Conservation (phyloP, 2,888 invertebrate species). For the Sesamia inferens region DNA sequence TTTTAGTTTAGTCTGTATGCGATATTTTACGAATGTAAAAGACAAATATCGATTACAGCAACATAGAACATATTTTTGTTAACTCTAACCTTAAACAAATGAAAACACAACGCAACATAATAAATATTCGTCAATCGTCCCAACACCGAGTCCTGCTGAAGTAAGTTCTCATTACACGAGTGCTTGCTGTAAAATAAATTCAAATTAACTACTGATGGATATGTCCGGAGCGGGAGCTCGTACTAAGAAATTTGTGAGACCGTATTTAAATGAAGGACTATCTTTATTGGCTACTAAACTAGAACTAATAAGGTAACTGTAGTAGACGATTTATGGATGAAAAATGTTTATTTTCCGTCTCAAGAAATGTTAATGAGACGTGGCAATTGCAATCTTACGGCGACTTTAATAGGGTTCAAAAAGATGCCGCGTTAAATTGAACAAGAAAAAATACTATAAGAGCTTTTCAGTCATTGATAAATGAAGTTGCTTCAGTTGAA, state of each 20-base stretch:
- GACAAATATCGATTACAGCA: not conserved
- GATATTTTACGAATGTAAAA: not conserved
- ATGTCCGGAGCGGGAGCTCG: conserved; percentile 64
- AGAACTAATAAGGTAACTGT: conserved; percentile 42
- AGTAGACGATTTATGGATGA: conserved; percentile 14
- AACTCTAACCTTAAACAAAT: conserved; percentile 27
- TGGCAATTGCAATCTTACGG: not conserved
- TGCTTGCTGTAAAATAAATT: conserved; percentile 80
- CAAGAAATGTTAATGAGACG: not conserved
- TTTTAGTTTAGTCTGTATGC: no score
- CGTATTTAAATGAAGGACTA: conserved; percentile 59
- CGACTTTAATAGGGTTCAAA: not conserved
- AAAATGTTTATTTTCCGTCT: conserved; percentile 9
- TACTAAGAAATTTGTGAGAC: conserved; percentile 54
- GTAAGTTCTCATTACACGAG: conserved; percentile 71
- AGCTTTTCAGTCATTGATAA: not conserved
- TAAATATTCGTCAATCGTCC: conserved; percentile 58
- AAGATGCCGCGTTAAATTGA: no score
- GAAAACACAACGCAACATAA: conserved; percentile 5
- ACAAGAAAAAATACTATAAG: not conserved
- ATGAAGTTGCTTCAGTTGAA: not conserved
- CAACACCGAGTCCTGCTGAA: conserved; percentile 41
- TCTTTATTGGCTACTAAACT: conserved; percentile 56
- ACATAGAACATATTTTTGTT: conserved; percentile 10
- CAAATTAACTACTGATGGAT: conserved; percentile 80